phyloP scores from a whole-genome alignment of 2,113 vertebrate genomes.

The Silurus asotus region DNA sequence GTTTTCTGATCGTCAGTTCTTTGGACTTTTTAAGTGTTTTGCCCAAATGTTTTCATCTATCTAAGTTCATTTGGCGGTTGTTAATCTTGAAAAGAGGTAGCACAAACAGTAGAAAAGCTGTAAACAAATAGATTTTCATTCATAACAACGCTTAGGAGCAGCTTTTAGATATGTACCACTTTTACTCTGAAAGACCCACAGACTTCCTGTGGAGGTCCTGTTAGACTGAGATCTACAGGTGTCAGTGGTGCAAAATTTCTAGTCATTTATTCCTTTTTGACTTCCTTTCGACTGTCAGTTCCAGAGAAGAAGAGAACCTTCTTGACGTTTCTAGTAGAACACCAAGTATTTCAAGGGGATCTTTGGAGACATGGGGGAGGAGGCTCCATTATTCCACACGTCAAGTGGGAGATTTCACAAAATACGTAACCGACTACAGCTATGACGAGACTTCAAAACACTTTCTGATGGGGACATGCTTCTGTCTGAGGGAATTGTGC shows the following conservation, averaged over 20 bases:
- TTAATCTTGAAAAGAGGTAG: neutral
- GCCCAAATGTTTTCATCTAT: too few relatives aligned
- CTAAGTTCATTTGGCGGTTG: too few relatives aligned
- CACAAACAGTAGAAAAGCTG: neutral
- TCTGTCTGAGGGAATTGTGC: neutral
- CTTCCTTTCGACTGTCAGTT: neutral
- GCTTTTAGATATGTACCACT: neutral
- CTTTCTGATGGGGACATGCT: neutral
- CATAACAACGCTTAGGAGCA: neutral
- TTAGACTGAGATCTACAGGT: neutral
- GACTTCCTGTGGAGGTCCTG: neutral
- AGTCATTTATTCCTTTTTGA: neutral
- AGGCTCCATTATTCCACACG: neutral
- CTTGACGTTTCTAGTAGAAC: neutral
- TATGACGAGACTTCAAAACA: neutral
- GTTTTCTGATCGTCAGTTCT: neutral
- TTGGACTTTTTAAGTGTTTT: neutral
- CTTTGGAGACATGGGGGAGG: neutral
- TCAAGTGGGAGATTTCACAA: neutral
- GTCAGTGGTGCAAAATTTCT: neutral
- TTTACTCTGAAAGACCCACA: neutral
- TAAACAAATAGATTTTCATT: neutral
- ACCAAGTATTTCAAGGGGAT: neutral
- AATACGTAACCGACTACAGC: neutral
- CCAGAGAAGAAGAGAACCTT: neutral